A percentile compares a stretch with the other conserved stretches of the same genome.
Conservation (phyloP, 2,888 invertebrate species). For the Drosophila aldrichi region DNA sequence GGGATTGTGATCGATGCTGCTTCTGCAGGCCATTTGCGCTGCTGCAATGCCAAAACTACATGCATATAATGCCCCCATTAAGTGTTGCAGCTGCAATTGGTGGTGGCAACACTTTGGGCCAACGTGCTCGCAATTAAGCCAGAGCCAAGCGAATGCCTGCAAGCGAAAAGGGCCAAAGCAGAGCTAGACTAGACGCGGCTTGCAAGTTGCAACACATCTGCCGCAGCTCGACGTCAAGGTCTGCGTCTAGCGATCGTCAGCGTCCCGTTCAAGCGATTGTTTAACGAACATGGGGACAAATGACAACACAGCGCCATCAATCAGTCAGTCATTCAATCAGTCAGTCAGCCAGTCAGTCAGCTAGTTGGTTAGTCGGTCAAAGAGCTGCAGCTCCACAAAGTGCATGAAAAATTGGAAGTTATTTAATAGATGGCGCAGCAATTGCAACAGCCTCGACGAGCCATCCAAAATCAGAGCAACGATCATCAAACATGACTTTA, state of each 20-base stretch:
- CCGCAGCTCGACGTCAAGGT: slow-evolving; percentile 32
- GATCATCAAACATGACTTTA: slow-evolving; percentile 33
- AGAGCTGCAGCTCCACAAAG: slow-evolving; percentile 45
- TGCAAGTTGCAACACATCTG: slow-evolving; percentile 55
- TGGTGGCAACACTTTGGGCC: slow-evolving; percentile 59
- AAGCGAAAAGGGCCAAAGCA: slow-evolving; percentile 27
- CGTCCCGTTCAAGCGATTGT: slow-evolving; percentile 53
- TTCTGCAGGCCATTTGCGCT: slow-evolving; percentile 26
- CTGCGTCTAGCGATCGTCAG: slow-evolving; percentile 36
- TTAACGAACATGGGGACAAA: slow-evolving; percentile 58
- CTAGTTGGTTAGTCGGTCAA: slow-evolving; percentile 23
- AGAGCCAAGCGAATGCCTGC: slow-evolving; percentile 38
- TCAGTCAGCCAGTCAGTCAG: slow-evolving; percentile 11
- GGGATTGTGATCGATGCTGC: too few relatives aligned
- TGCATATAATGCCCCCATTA: slow-evolving; percentile 51
- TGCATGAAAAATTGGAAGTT: slow-evolving; percentile 47
- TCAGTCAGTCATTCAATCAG: slow-evolving; percentile 8
- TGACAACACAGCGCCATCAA: slow-evolving; percentile 31
- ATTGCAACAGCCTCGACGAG: slow-evolving; percentile 41
- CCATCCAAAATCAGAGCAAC: slow-evolving; percentile 23
- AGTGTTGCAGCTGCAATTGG: slow-evolving; percentile 73
- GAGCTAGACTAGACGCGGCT: slow-evolving; percentile 14
- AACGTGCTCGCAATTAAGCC: slow-evolving; percentile 52
- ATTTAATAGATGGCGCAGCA: slow-evolving; percentile 47
- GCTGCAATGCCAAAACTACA: slow-evolving; percentile 21